Base-by-base conservation (phyloP, 2,797 vertebrate species). In the Tinamus major region DNA sequence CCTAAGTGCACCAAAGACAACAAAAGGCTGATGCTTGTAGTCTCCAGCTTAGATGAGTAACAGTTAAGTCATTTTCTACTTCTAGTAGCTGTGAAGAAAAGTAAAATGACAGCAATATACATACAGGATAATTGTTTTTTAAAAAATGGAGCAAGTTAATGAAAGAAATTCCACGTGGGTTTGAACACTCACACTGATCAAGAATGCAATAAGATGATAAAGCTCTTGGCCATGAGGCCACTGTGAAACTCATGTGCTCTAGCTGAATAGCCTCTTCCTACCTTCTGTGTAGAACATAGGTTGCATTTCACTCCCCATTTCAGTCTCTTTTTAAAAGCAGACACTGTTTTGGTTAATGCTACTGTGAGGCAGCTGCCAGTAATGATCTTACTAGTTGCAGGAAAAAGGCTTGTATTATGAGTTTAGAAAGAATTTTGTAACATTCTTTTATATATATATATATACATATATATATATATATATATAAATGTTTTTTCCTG, bases 321-420 rank as follows among this genome's bases (percentile, higher is more conserved):
- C 55, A 59, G 33, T 69, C 20, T 64, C 4, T 87, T 91, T 59
- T 70, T 69, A 58, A 93, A 95, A 89, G 62, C 39, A 35, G 17
- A 93, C 51, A 91, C 58, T 89, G 4, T 70, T 86, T 87, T 94
- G 87, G 29, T 62, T 63, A 79, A 75, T 55, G 31, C 77, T 90
- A 55, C 48, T 96, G 71, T 92, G 62, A 94, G 10, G 10, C 85
- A 96, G 91, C 95, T 93, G 91, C 94, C 85, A 92, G 59, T 92
- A 90, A 87, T 67, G n/a, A 79, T 82, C 86, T 83, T 87, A 35
- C 23, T 53, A 74, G 67, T 58, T 92, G 77, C 55, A 64, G 89
- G 92, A 72, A 75, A 77, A 72, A 85, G 89, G 76, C 61, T 92
- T 76, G 26, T 53, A 31, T 68, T 53, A 48, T 2, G 29, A 10